These are phyloP conservation scores for Pluvianellus socialis DNA, from an alignment of 2,113 vertebrate genomes.

Conservation along the genomic window DNA sequence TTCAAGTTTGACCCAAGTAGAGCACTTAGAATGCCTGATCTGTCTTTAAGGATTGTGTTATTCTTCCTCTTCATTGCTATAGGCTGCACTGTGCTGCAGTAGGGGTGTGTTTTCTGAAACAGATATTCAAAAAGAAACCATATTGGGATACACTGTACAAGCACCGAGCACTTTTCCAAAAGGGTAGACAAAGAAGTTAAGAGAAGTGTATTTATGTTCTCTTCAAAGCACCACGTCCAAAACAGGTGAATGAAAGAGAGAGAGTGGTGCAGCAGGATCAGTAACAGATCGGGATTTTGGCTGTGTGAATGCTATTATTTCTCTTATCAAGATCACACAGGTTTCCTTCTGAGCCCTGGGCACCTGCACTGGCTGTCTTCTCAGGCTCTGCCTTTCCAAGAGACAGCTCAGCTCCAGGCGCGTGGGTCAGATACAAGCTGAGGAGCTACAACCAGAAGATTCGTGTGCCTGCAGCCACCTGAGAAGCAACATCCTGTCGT, in stretches of 20 bases:
- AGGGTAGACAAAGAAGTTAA: background rate
- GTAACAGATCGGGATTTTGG: background rate
- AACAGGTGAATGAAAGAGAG: background rate
- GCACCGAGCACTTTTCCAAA: background rate
- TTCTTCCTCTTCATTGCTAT: conserved; percentile 49
- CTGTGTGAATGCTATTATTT: background rate
- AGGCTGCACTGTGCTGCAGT: conserved; percentile 60
- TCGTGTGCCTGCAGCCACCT: background rate
- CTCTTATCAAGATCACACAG: background rate
- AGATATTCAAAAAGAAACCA: conserved; percentile 35
- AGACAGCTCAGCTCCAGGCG: fast-evolving
- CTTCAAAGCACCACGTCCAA: background rate
- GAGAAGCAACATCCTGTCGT: background rate
- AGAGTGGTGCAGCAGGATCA: background rate
- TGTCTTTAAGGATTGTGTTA: conserved; percentile 46
- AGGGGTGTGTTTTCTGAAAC: conserved; percentile 52
- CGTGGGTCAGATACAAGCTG: background rate
- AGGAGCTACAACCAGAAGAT: background rate
- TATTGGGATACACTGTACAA: background rate
- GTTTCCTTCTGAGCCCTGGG: background rate
- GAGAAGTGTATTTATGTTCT: background rate
- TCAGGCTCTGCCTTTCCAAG: background rate
- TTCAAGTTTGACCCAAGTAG: background rate
- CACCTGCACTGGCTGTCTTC: background rate
- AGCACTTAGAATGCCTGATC: background rate